A percentile compares a stretch with the other conserved stretches of the same genome.
Conservation (phyloP, 2,888 invertebrate genomes). For the Thera britannica region DNA sequence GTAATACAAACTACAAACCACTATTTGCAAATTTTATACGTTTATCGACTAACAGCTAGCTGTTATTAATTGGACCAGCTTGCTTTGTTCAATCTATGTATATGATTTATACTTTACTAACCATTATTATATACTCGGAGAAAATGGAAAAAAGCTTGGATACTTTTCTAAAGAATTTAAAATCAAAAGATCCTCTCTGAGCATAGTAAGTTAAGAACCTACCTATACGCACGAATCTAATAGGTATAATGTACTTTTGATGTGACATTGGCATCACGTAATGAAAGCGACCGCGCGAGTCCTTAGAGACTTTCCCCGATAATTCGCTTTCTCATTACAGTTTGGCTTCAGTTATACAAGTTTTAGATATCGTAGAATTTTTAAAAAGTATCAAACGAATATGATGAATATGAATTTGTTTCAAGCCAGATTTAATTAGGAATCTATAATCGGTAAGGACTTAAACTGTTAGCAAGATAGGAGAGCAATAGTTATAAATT, state of each 20-base stretch:
- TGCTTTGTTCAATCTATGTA: constrained; percentile 4
- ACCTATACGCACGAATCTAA: constrained; percentile 4
- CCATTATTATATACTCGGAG: neutral
- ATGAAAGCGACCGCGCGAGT: constrained; percentile 68
- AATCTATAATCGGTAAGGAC: neutral
- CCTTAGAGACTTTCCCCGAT: constrained; percentile 79
- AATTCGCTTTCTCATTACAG: constrained; percentile 75
- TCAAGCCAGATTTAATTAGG: constrained; percentile 5
- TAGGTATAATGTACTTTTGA: constrained; percentile 37
- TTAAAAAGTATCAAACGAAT: neutral
- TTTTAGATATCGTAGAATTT: constrained; percentile 6
- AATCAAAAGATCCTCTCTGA: neutral
- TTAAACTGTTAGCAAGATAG: neutral
- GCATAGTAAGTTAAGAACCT: neutral
- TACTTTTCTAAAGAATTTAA: neutral
- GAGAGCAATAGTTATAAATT: neutral
- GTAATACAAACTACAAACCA: constrained; percentile 74
- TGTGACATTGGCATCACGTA: constrained; percentile 59
- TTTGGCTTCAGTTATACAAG: constrained; percentile 44
- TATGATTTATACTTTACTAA: neutral
- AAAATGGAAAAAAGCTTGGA: neutral
- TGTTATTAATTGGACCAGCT: constrained; percentile 58
- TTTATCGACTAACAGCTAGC: constrained; percentile 54
- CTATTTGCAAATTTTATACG: constrained; percentile 68
- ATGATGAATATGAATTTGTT: neutral